Conservation (phyloP, 1,140 invertebrate species). For the Platyscapa corneri region DNA sequence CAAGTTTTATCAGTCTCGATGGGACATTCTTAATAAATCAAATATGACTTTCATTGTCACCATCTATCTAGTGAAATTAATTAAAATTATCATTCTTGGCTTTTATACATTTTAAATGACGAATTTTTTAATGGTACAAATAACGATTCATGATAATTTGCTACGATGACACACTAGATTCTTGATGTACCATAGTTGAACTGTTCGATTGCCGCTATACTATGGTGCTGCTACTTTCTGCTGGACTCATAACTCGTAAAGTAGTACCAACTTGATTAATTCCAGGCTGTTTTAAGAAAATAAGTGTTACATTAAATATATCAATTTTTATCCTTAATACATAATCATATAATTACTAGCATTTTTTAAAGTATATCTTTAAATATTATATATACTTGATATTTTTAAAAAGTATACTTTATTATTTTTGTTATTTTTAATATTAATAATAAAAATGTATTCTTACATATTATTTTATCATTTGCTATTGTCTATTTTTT, state of each 20-base stretch:
- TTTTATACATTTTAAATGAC: slow-evolving; percentile 48
- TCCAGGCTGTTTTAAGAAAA: slow-evolving; percentile 62
- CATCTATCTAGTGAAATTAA: slow-evolving; percentile 43
- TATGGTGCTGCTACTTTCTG: slow-evolving; percentile 67
- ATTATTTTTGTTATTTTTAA: background rate
- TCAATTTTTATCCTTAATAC: background rate
- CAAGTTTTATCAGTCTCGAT: slow-evolving; percentile 48
- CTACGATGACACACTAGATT: slow-evolving; percentile 45
- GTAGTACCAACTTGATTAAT: slow-evolving; percentile 63
- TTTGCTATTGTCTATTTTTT: background rate
- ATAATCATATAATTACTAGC: background rate
- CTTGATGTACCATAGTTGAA: slow-evolving; percentile 45
- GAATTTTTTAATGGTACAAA: slow-evolving; percentile 50
- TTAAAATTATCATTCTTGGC: slow-evolving; percentile 44
- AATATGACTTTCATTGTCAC: slow-evolving; percentile 45
- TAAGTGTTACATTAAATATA: slow-evolving; percentile 42
- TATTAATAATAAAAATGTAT: background rate
- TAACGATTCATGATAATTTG: slow-evolving; percentile 47
- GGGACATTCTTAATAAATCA: slow-evolving; percentile 39
- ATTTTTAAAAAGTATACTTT: background rate
- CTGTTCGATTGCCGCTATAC: slow-evolving; percentile 60
- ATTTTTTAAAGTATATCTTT: background rate
- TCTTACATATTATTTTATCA: background rate
- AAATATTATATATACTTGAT: background rate
- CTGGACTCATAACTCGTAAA: slow-evolving; percentile 65